These are phyloP conservation scores for Prunella strophiata DNA, from an alignment of 2,797 vertebrate genomes.

Conservation along the genomic window DNA sequence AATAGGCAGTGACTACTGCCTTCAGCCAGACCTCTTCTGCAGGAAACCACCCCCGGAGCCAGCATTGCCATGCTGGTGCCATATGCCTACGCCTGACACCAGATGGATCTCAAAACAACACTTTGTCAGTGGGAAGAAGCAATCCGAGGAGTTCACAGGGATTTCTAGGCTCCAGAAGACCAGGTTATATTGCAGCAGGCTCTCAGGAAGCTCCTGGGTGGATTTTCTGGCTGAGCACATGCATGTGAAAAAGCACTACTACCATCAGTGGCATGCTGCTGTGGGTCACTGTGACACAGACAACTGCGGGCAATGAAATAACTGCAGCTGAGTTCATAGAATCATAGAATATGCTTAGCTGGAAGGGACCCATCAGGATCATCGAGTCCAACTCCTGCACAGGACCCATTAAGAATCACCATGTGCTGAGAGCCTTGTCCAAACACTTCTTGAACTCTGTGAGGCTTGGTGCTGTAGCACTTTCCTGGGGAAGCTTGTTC, in stretches of 20 bases:
- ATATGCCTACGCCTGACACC: slow-evolving; percentile 70
- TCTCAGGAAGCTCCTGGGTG: slow-evolving; percentile 29
- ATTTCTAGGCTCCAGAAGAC: slow-evolving; percentile 40
- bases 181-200: slow-evolving; percentile 42
- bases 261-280: background rate
- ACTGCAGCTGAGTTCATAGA: background rate
- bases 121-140: slow-evolving; percentile 57
- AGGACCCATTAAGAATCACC: background rate
- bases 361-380: background rate
- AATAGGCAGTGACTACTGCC: slow-evolving; percentile 31
- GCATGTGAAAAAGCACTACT: background rate
- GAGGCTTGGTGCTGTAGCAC: background rate
- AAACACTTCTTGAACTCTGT: background rate
- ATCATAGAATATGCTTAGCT: background rate
- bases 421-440: background rate
- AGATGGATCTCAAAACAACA: slow-evolving; percentile 69
- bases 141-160: slow-evolving; percentile 52
- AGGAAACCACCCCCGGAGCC: slow-evolving; percentile 50
- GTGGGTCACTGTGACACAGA: background rate
- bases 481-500: background rate
- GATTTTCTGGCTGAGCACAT: slow-evolving; percentile 42
- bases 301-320: background rate
- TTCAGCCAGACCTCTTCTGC: slow-evolving; percentile 54
- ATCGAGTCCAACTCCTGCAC: background rate
- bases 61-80: slow-evolving; percentile 65